A percentile compares a stretch with the other conserved stretches of the same genome.
phyloP scores from a whole-genome alignment of 2,888 invertebrate genomes.

The Lasioglossum leucozonium region DNA sequence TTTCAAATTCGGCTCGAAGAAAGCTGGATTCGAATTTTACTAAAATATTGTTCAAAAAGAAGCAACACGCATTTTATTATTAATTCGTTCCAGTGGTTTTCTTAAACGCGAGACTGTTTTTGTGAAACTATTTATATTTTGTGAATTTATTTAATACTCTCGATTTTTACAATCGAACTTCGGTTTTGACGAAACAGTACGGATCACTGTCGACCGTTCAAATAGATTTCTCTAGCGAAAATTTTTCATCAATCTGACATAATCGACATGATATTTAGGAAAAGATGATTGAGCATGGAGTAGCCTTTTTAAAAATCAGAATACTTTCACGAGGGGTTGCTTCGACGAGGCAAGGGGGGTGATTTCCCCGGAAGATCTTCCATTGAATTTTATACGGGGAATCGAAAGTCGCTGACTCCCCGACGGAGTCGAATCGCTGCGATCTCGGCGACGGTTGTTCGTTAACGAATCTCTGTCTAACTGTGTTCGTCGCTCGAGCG shows the following conservation, averaged over 20 bases:
- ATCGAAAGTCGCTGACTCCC: background rate
- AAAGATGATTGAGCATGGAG: background rate
- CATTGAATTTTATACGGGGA: background rate
- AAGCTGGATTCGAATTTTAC: background rate
- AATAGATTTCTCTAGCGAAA: too few relatives aligned
- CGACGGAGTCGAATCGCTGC: background rate
- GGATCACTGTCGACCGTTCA: too few relatives aligned
- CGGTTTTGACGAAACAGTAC: too few relatives aligned
- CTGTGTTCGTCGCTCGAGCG: conserved; percentile 61
- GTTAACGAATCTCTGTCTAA: conserved; percentile 42
- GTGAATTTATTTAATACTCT: too few relatives aligned
- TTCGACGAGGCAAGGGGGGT: background rate
- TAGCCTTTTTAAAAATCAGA: background rate
- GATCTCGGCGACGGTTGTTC: background rate
- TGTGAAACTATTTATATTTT: too few relatives aligned
- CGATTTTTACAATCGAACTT: too few relatives aligned
- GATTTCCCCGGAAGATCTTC: background rate
- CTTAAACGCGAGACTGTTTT: background rate
- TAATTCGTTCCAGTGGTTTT: too few relatives aligned
- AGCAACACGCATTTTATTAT: background rate
- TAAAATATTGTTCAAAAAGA: background rate
- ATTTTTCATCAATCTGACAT: background rate
- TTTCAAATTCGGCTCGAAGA: background rate
- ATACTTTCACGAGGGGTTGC: background rate
- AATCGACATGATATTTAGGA: background rate